Evolutionary conservation across 2,797 vertebrate species (phyloP), one percentile per base, ranked within the genome.

Genomic region (Taenioides sp.): DNA sequence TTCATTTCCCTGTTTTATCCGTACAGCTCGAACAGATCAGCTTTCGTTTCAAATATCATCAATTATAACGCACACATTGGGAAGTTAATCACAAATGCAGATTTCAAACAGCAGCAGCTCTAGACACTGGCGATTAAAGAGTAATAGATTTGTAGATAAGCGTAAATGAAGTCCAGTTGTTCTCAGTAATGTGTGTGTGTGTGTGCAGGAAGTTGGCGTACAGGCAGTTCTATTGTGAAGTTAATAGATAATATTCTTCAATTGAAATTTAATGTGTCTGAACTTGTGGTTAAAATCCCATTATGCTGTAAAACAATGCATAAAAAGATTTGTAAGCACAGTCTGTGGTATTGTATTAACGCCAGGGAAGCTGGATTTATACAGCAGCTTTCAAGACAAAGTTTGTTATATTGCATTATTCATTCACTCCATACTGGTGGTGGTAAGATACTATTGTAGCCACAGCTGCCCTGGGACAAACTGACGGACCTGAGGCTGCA

Each of bases 1-100:
- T 87, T 90, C 67, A 89, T 87, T 89, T 88, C 85, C 65, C 82
- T 80, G 73, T 84, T 82, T 83, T 81, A 87, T 87, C 86, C 67
- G 68, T 25, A 67, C 75, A 64, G 62, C 72, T 75, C 75, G 72
- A 62, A 61, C 67, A 5, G 75, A 67, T 80, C 78, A 75, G 74
- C 75, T 87, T 83, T 84, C 75, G 75, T 72, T 87, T 75, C 34
- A 50, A 84, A 70, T 80, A 74, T 79, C 73, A 71, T 84, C 80
- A 66, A 43, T 79, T 81, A 75, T 69, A 58, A 37, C 7, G 50
- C 9, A n/a, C n/a, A 74, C 65, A 72, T 73, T 77, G 81, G 74
- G 59, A 71, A 72, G 78, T 83, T 78, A 76, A 78, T 70, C 17
- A 25, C 65, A 2, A 71, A 68, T 70, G 72, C 37, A 62, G 80